Base-by-base conservation (phyloP, 2,797 vertebrate genomes). In the Alauda arvensis region DNA sequence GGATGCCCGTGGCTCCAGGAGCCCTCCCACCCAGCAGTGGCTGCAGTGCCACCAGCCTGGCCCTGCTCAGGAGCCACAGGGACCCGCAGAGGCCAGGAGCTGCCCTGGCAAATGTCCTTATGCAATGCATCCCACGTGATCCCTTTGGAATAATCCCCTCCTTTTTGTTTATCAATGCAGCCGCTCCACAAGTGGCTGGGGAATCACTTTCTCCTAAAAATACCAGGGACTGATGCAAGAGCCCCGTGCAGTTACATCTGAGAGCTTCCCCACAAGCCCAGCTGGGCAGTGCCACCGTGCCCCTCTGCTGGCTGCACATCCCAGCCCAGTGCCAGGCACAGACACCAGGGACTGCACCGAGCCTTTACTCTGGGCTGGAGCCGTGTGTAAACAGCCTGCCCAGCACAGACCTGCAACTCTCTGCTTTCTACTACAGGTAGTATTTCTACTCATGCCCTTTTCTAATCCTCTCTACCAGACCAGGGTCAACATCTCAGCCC, bases 171-270 rank as follows among this genome's bases (percentile, higher is more conserved):
- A 49, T 40, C 33, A 0, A 9, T 14, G 21, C 14, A 11, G 61
- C 82, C 12, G 31, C 66, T 55, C 49, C 1, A 46, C 75, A 20
- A 68, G 39, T 0, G 9, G 31, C 86, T 14, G 21, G 85, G 91
- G 92, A 95, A 85, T 77, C 33, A 5, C 69, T 34, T 46, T 67
- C 83, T 80, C 71, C 72, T 81, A n/a, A 31, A 83, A 83, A 65
- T 8, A 84, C 24, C 51, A 2, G 26, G 48, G 66, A 11, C 76
- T 94, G 91, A 95, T 84, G 92, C 91, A 95, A 91, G 14, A 37
- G 2, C n/a, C 19, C 33, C 0, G 10, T 1, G 51, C 23, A 23
- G 18, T 83, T 84, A n/a, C 77, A 12, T 0, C 42, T 25, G 33
- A 1, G 43, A 39, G 81, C 46, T 28, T 8, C 7, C 37, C 37